Percentiles rank a stretch among this genome's conserved stretches.
Evolutionary conservation across 2,888 invertebrate genomes (phyloP).

Genomic region (Sphecodes monilicornis): DNA sequence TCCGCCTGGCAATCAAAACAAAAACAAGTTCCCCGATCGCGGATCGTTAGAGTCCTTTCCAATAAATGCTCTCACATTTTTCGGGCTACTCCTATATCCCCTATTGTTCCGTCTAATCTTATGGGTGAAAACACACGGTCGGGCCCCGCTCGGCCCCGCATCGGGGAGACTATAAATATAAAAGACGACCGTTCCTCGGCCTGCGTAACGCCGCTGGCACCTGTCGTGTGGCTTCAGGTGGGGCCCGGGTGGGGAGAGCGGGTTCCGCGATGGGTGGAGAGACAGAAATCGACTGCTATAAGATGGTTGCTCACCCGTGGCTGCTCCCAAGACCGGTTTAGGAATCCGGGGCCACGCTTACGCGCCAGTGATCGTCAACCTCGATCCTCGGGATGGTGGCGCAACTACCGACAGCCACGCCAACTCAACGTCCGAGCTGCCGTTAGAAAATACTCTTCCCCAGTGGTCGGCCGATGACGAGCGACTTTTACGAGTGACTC

Average conservation of each 20-base stretch:
- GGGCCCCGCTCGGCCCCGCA: not conserved
- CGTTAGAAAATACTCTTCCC: slow-evolving; percentile 19
- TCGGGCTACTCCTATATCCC: not conserved
- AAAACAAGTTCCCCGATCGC: slow-evolving; percentile 38
- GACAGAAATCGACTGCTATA: slow-evolving; percentile 75
- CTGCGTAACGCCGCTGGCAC: slow-evolving; percentile 81
- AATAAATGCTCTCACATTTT: slow-evolving; percentile 24
- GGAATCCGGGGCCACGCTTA: slow-evolving; percentile 84
- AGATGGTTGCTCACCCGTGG: slow-evolving; percentile 65
- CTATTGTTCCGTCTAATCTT: slow-evolving; percentile 49
- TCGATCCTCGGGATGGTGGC: not conserved
- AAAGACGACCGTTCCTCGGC: slow-evolving; percentile 75
- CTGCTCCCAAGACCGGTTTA: slow-evolving; percentile 81
- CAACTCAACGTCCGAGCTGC: not conserved
- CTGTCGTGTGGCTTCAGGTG: slow-evolving; percentile 82
- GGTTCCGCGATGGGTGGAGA: slow-evolving; percentile 60
- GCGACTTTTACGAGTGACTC: slow-evolving; percentile 45
- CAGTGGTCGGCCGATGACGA: slow-evolving; percentile 47
- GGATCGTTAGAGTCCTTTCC: not conserved
- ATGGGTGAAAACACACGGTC: slow-evolving; percentile 18
- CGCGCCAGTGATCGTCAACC: slow-evolving; percentile 80
- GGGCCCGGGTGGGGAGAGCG: slow-evolving; percentile 53
- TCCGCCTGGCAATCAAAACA: slow-evolving; percentile 26
- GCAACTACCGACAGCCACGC: not conserved
- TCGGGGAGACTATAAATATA: slow-evolving; percentile 46